A percentile compares a stretch with the other conserved stretches of the same genome.
phyloP scores from a whole-genome alignment of 2,797 vertebrate genomes.

The Sebastes steindachneri region DNA sequence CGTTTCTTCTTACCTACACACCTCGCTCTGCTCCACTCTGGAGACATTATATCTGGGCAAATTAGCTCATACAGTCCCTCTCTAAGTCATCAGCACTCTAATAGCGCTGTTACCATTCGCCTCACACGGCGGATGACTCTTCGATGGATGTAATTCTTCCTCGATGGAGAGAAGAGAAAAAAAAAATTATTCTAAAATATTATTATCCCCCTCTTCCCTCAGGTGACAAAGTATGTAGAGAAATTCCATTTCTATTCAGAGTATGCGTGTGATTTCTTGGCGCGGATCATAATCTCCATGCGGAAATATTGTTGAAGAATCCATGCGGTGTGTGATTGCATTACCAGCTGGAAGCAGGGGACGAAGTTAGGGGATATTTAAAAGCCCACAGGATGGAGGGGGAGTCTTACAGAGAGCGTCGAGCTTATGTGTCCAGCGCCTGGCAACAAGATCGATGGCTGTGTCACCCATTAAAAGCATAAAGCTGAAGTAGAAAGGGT shows the following conservation, averaged over 20 bases:
- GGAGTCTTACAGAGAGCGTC: background rate
- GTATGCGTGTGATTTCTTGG: background rate
- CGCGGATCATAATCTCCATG: constrained; percentile 13
- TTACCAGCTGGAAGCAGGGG: background rate
- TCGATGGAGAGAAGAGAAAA: background rate
- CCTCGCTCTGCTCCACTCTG: background rate
- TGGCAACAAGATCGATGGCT: constrained; percentile 38
- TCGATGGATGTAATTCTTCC: constrained; percentile 29
- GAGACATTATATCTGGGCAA: constrained; percentile 31
- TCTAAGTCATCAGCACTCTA: constrained; percentile 57
- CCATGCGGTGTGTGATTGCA: background rate
- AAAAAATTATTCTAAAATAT: constrained; percentile 25
- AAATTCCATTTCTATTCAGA: constrained; percentile 12
- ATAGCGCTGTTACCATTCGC: constrained; percentile 50
- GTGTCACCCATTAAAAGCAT: constrained; percentile 36
- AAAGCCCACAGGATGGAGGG: background rate
- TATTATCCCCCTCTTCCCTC: constrained; percentile 29
- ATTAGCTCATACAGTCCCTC: constrained; percentile 33
- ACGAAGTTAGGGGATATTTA: background rate
- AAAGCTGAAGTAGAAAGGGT: constrained; percentile 14
- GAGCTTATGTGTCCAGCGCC: background rate
- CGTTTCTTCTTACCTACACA: background rate
- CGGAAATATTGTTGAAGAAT: background rate
- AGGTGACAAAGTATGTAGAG: constrained; percentile 20
- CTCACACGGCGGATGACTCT: constrained; percentile 14